Conservation (phyloP, 1,140 invertebrate species). For the Megalonaias nervosa region DNA sequence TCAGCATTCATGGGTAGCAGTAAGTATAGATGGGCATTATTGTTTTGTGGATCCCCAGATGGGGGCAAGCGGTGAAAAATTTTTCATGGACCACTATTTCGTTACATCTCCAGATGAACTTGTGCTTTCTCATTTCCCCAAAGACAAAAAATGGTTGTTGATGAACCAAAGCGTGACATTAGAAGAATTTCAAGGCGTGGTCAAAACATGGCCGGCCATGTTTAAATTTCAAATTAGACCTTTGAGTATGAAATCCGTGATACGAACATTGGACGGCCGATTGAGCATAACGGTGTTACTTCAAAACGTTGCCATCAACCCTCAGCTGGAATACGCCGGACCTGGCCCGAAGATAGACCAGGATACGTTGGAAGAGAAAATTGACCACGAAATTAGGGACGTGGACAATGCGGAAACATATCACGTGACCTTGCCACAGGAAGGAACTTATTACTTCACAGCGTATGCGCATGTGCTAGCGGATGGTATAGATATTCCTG, state of each 20-base stretch:
- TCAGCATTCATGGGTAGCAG: constrained; percentile 59
- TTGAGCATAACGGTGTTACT: constrained; percentile 60
- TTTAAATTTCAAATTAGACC: constrained; percentile 63
- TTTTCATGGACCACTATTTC: constrained; percentile 60
- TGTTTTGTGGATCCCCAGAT: constrained; percentile 53
- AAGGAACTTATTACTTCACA: constrained; percentile 63
- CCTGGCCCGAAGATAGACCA: constrained; percentile 53
- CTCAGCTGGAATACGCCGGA: constrained; percentile 57
- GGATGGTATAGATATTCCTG: constrained; percentile 57
- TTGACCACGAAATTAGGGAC: constrained; percentile 60
- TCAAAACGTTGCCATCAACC: constrained; percentile 56
- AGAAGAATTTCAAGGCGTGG: constrained; percentile 53
- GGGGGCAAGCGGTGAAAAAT: constrained; percentile 54
- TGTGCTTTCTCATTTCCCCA: constrained; percentile 58
- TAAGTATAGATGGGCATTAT: constrained; percentile 53
- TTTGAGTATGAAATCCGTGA: constrained; percentile 58
- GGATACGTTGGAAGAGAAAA: constrained; percentile 51
- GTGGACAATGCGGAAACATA: constrained; percentile 63
- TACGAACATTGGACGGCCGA: constrained; percentile 59
- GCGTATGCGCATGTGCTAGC: constrained; percentile 57
- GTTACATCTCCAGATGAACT: constrained; percentile 57
- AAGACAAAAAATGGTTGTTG: constrained; percentile 59
- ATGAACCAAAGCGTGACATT: constrained; percentile 50
- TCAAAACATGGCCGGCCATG: constrained; percentile 65
- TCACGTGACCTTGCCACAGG: constrained; percentile 59